A percentile compares a stretch with the other conserved stretches of the same genome.
phyloP scores from a whole-genome alignment of 2,797 vertebrate species.

The Poeciliopsis gracilis region DNA sequence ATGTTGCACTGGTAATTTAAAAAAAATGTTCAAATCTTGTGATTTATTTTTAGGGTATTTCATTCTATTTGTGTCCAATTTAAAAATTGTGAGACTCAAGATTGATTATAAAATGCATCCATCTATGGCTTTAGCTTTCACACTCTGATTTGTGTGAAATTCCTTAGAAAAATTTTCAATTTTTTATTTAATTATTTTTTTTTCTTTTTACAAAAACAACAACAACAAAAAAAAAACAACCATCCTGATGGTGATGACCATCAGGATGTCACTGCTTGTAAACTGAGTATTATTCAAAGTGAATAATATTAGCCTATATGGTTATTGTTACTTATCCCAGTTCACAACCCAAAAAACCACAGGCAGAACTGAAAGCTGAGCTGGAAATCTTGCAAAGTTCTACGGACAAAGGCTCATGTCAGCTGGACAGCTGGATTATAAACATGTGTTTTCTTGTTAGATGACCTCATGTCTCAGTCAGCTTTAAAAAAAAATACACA shows the following conservation, averaged over 20 bases:
- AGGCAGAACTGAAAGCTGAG: background rate
- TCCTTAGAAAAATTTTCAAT: background rate
- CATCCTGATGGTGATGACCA: background rate
- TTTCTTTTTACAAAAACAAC: background rate
- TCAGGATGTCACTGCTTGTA: too few species aligned
- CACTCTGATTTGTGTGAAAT: background rate
- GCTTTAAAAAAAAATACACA: background rate
- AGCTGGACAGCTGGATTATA: background rate
- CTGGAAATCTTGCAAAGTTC: background rate
- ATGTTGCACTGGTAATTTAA: background rate
- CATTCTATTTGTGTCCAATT: background rate
- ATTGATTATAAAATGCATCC: background rate
- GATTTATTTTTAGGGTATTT: background rate
- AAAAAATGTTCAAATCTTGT: background rate
- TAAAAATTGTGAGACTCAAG: background rate
- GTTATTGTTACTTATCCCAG: background rate
- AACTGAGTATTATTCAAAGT: background rate
- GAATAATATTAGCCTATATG: background rate
- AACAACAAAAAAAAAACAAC: too few species aligned
- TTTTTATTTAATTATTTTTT: background rate
- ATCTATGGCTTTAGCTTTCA: background rate
- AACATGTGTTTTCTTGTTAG: constrained; percentile 4
- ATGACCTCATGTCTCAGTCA: background rate
- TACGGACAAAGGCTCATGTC: background rate
- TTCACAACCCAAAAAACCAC: background rate